Percentiles rank a stretch among this genome's conserved stretches.
Evolutionary conservation across 2,888 invertebrate species (phyloP).

Genomic region (Ligdia adustata): DNA sequence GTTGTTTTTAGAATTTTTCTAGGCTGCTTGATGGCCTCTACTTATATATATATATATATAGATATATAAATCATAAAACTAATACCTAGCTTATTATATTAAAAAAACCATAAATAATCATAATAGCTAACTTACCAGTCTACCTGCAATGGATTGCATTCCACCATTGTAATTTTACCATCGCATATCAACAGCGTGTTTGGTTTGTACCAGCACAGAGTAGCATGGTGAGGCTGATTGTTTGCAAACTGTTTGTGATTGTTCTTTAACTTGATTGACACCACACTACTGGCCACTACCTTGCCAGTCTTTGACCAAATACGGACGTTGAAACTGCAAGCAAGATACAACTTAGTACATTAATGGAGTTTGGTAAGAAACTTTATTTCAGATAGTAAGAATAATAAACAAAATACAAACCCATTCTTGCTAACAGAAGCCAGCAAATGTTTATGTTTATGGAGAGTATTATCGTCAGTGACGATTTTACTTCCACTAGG

Average conservation of each 20-base stretch:
- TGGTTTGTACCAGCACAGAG: constrained; percentile 85
- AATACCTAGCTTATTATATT: too few species aligned
- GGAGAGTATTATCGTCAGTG: constrained; percentile 43
- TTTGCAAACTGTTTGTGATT: constrained; percentile 35
- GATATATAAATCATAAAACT: too few species aligned
- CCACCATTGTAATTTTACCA: constrained; percentile 84
- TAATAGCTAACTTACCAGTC: constrained; percentile 57
- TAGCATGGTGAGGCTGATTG: constrained; percentile 65
- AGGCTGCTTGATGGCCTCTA: too few species aligned
- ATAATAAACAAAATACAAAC: too few species aligned
- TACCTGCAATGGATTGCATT: constrained; percentile 82
- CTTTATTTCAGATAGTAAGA: too few species aligned
- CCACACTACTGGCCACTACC: constrained; percentile 55
- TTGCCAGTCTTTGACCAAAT: constrained; percentile 88
- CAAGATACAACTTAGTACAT: too few species aligned
- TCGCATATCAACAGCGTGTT: constrained; percentile 83
- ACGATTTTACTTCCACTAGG: constrained; percentile 14
- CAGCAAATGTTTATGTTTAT: constrained; percentile 81
- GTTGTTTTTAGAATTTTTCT: too few species aligned
- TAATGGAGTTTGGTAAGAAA: too few species aligned
- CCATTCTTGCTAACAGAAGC: constrained; percentile 88
- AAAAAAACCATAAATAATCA: too few species aligned
- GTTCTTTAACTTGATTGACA: constrained; percentile 22
- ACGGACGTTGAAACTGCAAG: constrained; percentile 75
- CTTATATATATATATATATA: too few species aligned